Evolutionary conservation across 2,797 vertebrate genomes (phyloP).

Genomic region (Sebastes hopkinsi): DNA sequence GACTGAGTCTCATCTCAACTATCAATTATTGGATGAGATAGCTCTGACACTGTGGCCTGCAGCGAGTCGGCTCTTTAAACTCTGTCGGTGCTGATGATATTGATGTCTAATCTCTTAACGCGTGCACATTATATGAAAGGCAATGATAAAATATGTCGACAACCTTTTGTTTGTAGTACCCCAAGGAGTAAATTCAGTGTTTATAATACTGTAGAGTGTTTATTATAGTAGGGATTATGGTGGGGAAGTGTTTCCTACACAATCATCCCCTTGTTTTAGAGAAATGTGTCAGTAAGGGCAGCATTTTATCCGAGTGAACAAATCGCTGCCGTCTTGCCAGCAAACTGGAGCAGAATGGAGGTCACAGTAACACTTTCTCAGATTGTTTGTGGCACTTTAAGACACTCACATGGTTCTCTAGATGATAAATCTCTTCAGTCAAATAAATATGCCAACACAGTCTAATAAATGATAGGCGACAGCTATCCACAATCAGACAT

Average conservation of each 20-base stretch:
- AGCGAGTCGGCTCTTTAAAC: constrained; percentile 19
- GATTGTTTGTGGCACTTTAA: not conserved
- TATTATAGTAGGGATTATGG: not conserved
- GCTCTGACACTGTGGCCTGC: constrained; percentile 30
- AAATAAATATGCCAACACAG: not conserved
- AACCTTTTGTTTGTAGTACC: not conserved
- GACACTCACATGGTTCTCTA: not conserved
- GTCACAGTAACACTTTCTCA: constrained; percentile 11
- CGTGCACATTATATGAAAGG: not conserved
- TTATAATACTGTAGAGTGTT: not conserved
- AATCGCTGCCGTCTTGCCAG: not conserved
- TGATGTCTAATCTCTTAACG: not conserved
- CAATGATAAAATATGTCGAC: not conserved
- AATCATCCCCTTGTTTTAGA: not conserved
- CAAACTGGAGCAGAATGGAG: constrained; percentile 37
- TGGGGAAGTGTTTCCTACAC: not conserved
- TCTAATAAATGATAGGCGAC: not conserved
- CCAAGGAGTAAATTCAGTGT: not conserved
- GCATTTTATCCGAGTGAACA: constrained; percentile 7
- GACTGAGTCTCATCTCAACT: constrained; percentile 27
- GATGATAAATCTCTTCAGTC: constrained; percentile 2
- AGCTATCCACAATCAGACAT: not conserved
- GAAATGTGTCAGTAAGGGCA: constrained; percentile 7
- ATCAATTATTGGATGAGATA: constrained; percentile 50
- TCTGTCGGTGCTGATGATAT: constrained; percentile 16